Conservation (phyloP, 1,140 invertebrate species). For the Stegodyphus mimosarum region DNA sequence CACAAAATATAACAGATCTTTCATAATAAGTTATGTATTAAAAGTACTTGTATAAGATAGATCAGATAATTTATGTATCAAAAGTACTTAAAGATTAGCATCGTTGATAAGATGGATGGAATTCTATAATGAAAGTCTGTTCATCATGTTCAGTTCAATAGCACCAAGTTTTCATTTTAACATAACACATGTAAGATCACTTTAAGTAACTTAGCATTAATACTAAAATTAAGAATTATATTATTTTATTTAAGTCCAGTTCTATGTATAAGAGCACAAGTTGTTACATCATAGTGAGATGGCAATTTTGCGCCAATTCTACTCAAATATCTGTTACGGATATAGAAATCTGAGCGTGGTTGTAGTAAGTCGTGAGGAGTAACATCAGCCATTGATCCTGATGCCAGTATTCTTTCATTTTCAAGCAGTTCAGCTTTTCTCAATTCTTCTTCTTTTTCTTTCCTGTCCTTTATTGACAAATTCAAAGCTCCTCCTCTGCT, state of each 20-base stretch:
- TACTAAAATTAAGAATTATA: too few species aligned
- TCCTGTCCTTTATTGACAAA: slow-evolving; percentile 20
- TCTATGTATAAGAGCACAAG: slow-evolving; percentile 54
- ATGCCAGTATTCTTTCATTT: slow-evolving; percentile 71
- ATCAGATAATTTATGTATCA: too few species aligned
- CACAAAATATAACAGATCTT: too few species aligned
- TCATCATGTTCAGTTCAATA: too few species aligned
- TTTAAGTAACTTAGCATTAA: too few species aligned
- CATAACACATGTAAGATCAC: too few species aligned
- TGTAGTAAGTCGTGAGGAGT: slow-evolving; percentile 71
- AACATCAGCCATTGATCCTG: slow-evolving; percentile 70
- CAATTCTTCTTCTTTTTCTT: slow-evolving; percentile 31
- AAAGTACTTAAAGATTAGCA: too few species aligned
- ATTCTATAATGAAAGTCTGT: too few species aligned
- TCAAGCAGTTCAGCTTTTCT: slow-evolving; percentile 70
- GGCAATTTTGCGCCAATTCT: slow-evolving; percentile 71
- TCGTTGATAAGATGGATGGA: too few species aligned
- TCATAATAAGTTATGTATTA: too few species aligned
- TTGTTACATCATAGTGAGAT: slow-evolving; percentile 54
- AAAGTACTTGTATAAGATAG: too few species aligned
- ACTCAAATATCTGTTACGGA: slow-evolving; percentile 75
- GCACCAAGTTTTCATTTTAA: too few species aligned
- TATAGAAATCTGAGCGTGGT: slow-evolving; percentile 74
- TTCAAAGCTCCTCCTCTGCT: slow-evolving; percentile 29
- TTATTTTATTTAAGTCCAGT: slow-evolving; percentile 51